phyloP scores from a whole-genome alignment of 2,888 invertebrate species.

The Protonemura montana region DNA sequence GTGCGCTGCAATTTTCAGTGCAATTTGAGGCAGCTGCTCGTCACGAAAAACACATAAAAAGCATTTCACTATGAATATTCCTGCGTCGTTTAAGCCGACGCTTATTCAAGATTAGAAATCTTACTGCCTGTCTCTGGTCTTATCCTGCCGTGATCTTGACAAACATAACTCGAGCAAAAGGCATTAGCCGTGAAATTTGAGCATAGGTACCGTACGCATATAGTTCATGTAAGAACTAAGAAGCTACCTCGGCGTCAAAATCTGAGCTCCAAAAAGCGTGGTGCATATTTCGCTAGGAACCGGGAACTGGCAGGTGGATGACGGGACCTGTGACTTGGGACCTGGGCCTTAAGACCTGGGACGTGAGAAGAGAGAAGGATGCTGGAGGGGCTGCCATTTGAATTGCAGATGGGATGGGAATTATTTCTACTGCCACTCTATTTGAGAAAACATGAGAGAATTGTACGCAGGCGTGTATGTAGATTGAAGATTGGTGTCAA shows the following conservation, averaged over 20 bases:
- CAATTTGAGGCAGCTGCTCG: background rate
- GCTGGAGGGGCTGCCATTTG: constrained; percentile 44
- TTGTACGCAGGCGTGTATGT: background rate
- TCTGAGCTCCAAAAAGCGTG: background rate
- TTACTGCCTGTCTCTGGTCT: background rate
- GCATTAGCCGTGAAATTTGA: too few relatives aligned
- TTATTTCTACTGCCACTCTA: constrained; percentile 34
- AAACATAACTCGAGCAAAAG: too few relatives aligned
- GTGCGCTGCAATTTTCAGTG: background rate
- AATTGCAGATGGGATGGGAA: constrained; percentile 44
- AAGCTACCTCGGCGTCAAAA: background rate
- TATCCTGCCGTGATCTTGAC: too few relatives aligned
- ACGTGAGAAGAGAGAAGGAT: background rate
- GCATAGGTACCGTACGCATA: too few relatives aligned
- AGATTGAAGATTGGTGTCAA: background rate
- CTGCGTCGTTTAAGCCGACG: background rate
- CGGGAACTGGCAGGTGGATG: background rate
- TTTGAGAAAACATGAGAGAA: constrained; percentile 16
- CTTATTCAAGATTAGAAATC: background rate
- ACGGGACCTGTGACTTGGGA: background rate
- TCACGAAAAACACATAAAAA: background rate
- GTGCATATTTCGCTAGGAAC: background rate
- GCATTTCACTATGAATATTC: background rate
- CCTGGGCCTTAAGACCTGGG: background rate
- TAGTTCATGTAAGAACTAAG: too few relatives aligned